Base-by-base conservation (phyloP, 2,888 invertebrate species). In the Meiosimyza platycephala region DNA sequence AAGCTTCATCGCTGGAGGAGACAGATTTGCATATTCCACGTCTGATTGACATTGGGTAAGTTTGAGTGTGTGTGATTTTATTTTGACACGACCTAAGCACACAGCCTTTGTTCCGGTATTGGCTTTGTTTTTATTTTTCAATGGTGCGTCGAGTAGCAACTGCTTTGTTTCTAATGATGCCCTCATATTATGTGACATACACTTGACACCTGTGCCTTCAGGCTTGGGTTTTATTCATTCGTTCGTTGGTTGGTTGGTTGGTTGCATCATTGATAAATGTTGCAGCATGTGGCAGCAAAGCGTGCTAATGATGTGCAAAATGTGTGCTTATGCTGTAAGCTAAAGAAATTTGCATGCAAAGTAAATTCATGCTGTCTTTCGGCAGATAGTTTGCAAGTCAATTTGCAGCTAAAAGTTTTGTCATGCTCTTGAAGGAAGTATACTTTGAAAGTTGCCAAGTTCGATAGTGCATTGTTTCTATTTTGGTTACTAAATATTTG, bases 21-120 rank as follows among this genome's bases (percentile, higher is more conserved):
- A 88, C 90, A 78, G 92, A 92, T 85, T 87, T 92, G 76, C 92
- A 93, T 80, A 92, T 92, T 85, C 92, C 92, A 13, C 88, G 89
- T 71, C 89, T 89, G 82, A 90, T 88, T 81, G 90, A 90, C 83
- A 90, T 90, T 76, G 90, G 92, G 92, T 92, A 88, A 86, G 85
- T 82, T 66, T 74, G 57, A 9, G 12, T 12, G 13, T 12, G 12
- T 22, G 50, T 51, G 63, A 47, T 63, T 33, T 62, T 28, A 47
- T 62, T 7, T 13, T 59, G 6, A 18, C 59, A 40, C 40, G 40
- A 9, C 9, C 40, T 59, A 18, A n/a, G n/a, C n/a, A 1, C 22
- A 3, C 28, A 54, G 28, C 59, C 33, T 28, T 60, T 59, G 18
- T 22, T 59, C 59, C 15, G 28, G 40, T 60, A 15, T 22, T 9